Evolutionary conservation across 2,113 vertebrate genomes (phyloP).

Genomic region (Poeciliopsis prolifica): DNA sequence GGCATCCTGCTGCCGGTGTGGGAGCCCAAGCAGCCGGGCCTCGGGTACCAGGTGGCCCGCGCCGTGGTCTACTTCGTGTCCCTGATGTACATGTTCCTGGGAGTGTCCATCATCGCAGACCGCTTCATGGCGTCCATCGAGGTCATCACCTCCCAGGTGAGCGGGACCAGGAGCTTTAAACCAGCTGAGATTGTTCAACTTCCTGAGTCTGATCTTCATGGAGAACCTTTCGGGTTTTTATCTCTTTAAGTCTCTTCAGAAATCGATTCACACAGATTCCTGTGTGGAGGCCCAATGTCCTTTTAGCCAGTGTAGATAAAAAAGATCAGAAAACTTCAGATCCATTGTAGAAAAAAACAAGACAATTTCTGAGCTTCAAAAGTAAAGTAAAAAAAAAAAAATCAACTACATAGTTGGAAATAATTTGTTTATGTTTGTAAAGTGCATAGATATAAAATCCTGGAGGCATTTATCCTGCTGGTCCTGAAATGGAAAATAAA

Average conservation of each 20-base stretch:
- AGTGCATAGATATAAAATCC: too few species aligned
- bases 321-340: too few species aligned
- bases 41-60: slow-evolving; percentile 84
- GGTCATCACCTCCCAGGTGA: slow-evolving; percentile 97
- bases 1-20: slow-evolving; percentile 93
- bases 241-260: not conserved
- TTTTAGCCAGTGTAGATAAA: too few species aligned
- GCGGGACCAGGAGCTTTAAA: slow-evolving; percentile 31
- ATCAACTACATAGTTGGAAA: too few species aligned
- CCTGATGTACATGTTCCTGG: slow-evolving; percentile 97
- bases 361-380: too few species aligned
- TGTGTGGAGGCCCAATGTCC: too few species aligned
- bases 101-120: slow-evolving; percentile 96
- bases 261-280: too few species aligned
- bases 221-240: not conserved
- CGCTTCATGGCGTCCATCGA: slow-evolving; percentile 99
- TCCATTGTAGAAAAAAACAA: too few species aligned
- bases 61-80: slow-evolving; percentile 92
- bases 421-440: too few species aligned
- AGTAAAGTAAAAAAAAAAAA: too few species aligned
- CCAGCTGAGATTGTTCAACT: not conserved
- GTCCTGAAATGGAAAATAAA: too few species aligned
- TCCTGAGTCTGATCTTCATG: not conserved
- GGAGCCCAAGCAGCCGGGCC: slow-evolving; percentile 78
- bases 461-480: too few species aligned